Base-by-base conservation (phyloP, 2,888 invertebrate genomes). In the Stegana nigrithorax region DNA sequence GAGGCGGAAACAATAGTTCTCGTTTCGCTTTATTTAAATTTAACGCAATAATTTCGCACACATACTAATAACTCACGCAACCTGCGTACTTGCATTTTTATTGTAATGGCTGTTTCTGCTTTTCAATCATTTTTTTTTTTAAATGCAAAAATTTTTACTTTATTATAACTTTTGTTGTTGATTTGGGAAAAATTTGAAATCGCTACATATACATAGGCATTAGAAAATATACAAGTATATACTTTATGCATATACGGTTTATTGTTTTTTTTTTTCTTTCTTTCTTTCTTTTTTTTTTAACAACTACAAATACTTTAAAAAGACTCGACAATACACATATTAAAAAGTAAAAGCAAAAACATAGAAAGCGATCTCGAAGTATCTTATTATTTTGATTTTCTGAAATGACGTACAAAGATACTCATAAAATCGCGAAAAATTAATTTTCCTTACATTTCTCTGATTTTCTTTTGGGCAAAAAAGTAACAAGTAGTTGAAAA, bases 161-260 rank as follows among this genome's bases (percentile, higher is more conserved):
- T n/a, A n/a, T n/a, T n/a, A n/a, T n/a, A n/a, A n/a, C n/a, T n/a
- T 65, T 59, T 58, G 27, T 60, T 59, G 44, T 57, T 60, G 42
- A 53, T 65, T 65, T 65, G 69, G 64, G 72, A 71, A 78, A 81
- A 79, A 70, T 67, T 75, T 69, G 72, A 75, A 81, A 72, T 79
- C 67, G 80, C 80, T 75, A 73, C 75, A 76, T 78, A 72, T 76
- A 80, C 76, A 78, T 76, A 76, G 75, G 76, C 80, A 80, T 76
- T 55, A 76, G 76, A 75, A 75, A 75, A 75, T 75, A 75, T 75
- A 75, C 80, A 79, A 78, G 70, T 80, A 69, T 67, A 65, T 70
- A 79, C 53, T 77, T 68, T 79, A 73, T 73, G 68, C 65, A 71
- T 65, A 66, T 65, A 53, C 42, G 8, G 12, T n/a, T 56, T 56